phyloP scores from a whole-genome alignment of 1,140 invertebrate species.

The Nylanderia fulva region DNA sequence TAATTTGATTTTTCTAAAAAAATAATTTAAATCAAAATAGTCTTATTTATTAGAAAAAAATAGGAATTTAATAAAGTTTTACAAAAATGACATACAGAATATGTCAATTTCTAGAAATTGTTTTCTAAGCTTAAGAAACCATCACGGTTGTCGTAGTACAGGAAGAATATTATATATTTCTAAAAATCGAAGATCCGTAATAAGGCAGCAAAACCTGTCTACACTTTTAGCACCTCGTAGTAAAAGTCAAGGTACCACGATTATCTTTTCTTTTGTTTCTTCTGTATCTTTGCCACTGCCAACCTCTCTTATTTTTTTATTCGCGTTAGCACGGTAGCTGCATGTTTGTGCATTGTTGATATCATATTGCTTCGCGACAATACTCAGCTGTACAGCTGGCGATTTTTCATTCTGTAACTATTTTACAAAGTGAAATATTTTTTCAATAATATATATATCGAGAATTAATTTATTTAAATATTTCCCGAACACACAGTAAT shows the following conservation, averaged over 20 bases:
- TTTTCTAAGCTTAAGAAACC: neutral
- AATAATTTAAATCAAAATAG: neutral
- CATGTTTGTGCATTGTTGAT: conserved; percentile 22
- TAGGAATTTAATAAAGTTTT: neutral
- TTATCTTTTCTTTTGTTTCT: conserved; percentile 31
- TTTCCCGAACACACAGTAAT: neutral
- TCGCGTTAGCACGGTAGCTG: conserved; percentile 11
- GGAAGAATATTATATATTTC: conserved; percentile 40
- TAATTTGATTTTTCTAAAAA: too few relatives aligned
- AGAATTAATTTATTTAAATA: neutral
- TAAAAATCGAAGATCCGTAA: conserved; percentile 63
- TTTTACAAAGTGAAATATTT: neutral
- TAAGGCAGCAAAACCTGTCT: conserved; percentile 64
- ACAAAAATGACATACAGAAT: neutral
- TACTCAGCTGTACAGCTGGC: conserved; percentile 27
- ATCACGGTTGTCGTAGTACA: conserved; percentile 45
- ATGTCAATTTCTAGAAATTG: neutral
- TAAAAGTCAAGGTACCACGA: conserved; percentile 61
- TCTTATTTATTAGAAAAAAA: neutral
- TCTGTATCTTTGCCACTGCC: neutral
- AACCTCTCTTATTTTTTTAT: conserved; percentile 19
- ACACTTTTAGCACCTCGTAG: conserved; percentile 34
- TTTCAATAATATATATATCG: neutral
- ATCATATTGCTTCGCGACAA: conserved; percentile 37
- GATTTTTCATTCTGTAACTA: neutral